Percentiles rank a stretch among this genome's conserved stretches.
Evolutionary conservation across 1,140 invertebrate species (phyloP).

Genomic region (Bursaphelenchus mucronatus): DNA sequence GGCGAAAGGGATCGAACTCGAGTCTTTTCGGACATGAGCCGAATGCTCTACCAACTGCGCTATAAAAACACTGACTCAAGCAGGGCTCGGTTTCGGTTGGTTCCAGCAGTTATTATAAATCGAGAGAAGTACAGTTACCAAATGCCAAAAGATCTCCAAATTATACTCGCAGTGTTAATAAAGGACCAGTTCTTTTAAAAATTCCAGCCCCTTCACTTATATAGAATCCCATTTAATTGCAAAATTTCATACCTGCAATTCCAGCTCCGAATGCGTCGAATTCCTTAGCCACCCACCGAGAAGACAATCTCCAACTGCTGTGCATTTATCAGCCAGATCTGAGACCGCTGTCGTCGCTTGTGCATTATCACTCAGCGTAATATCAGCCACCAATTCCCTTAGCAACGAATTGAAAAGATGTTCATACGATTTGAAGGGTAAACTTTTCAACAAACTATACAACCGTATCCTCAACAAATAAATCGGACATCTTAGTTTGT

Average conservation of each 20-base stretch:
- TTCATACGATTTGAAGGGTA: slow-evolving; percentile 31
- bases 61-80: too few relatives aligned
- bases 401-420: slow-evolving; percentile 61
- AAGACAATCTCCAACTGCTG: slow-evolving; percentile 69
- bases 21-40: not conserved
- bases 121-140: too few relatives aligned
- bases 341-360: slow-evolving; percentile 89
- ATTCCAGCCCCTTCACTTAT: too few relatives aligned
- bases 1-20: slow-evolving; percentile 9
- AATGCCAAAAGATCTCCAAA: too few relatives aligned
- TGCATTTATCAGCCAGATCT: slow-evolving; percentile 78
- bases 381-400: slow-evolving; percentile 85
- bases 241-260: slow-evolving; percentile 63
- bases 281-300: slow-evolving; percentile 71
- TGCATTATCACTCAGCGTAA: slow-evolving; percentile 87
- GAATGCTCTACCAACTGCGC: too few relatives aligned
- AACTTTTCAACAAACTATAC: slow-evolving; percentile 41
- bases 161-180: too few relatives aligned
- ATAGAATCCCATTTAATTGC: slow-evolving; percentile 10
- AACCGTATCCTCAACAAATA: slow-evolving; percentile 50
- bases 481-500: slow-evolving; percentile 41
- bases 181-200: not conserved
- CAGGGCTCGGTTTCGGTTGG: too few relatives aligned
- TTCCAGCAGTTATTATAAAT: too few relatives aligned
- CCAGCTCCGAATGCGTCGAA: slow-evolving; percentile 92